Conservation (phyloP, 1,140 invertebrate species). For the Cyclargus thomasi region DNA sequence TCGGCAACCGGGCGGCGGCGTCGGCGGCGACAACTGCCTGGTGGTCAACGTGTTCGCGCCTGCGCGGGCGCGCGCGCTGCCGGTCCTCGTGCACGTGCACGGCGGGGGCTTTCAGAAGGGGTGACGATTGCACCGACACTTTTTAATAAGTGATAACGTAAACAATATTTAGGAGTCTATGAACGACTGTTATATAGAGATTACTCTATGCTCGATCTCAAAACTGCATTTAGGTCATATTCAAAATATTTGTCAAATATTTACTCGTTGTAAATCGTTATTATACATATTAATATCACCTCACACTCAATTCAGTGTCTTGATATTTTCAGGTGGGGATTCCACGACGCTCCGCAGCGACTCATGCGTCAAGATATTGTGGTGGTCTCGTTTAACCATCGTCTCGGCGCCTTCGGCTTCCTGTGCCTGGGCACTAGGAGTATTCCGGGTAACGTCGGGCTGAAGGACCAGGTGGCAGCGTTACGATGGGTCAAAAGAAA, state of each 20-base stretch:
- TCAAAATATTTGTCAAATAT: too few relatives aligned
- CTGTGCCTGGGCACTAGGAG: constrained; percentile 77
- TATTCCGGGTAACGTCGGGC: constrained; percentile 82
- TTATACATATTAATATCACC: too few relatives aligned
- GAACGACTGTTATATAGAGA: too few relatives aligned
- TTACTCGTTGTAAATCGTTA: too few relatives aligned
- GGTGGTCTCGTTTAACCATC: constrained; percentile 55
- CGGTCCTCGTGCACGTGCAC: constrained; percentile 52
- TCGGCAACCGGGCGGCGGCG: constrained; percentile 35
- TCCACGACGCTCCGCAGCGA: constrained; percentile 30
- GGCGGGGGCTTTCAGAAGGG: constrained; percentile 51
- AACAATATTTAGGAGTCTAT: too few relatives aligned
- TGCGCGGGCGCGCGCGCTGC: constrained; percentile 24
- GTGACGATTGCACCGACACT: constrained; percentile 22
- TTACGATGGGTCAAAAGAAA: constrained; percentile 85
- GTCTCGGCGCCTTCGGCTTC: constrained; percentile 79
- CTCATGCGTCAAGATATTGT: constrained; percentile 42
- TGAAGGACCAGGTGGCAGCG: constrained; percentile 84
- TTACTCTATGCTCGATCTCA: too few relatives aligned
- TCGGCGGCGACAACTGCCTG: constrained; percentile 50
- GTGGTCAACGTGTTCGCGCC: constrained; percentile 56
- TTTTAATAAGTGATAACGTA: too few relatives aligned
- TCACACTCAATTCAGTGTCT: constrained; percentile 21
- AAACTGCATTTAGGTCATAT: too few relatives aligned
- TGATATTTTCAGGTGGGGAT: constrained; percentile 53